A percentile compares a stretch with the other conserved stretches of the same genome.
Conservation (phyloP, 2,113 vertebrate species). For the Sceloporus tristichus region DNA sequence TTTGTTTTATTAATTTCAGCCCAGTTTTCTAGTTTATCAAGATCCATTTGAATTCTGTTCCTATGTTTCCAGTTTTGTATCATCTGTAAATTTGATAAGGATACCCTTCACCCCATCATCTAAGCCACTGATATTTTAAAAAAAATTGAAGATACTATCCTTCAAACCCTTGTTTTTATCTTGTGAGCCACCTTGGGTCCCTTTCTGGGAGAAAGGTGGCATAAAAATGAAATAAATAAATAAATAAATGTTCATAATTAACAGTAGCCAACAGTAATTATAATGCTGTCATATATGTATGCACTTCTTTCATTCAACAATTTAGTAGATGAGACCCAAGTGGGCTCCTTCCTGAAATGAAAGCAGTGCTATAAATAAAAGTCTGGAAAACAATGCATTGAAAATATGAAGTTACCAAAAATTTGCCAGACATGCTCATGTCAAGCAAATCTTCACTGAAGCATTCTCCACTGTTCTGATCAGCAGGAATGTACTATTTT, state of each 20-base stretch:
- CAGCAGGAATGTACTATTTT: constrained; percentile 26
- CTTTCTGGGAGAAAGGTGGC: too few species aligned
- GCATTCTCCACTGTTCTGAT: neutral
- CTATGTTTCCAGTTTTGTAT: too few species aligned
- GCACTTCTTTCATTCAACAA: accelerated
- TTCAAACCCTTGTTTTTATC: neutral
- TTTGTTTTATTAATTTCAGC: too few species aligned
- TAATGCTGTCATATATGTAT: neutral
- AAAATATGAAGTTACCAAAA: neutral
- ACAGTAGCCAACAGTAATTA: neutral
- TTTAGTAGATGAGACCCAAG: neutral
- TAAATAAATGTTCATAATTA: neutral
- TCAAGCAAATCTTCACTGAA: constrained; percentile 5
- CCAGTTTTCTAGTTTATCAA: too few species aligned
- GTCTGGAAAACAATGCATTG: neutral
- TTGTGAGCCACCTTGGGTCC: too few species aligned
- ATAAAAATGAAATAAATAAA: too few species aligned
- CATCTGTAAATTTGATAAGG: too few species aligned
- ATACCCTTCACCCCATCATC: too few species aligned
- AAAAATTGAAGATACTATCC: too few species aligned
- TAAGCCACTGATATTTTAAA: too few species aligned
- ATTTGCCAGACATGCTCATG: neutral
- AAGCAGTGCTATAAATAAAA: neutral
- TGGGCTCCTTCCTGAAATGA: neutral
- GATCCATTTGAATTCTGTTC: too few species aligned